Evolutionary conservation across 2,888 invertebrate genomes (phyloP).

Genomic region (Hirudinaria manillensis): DNA sequence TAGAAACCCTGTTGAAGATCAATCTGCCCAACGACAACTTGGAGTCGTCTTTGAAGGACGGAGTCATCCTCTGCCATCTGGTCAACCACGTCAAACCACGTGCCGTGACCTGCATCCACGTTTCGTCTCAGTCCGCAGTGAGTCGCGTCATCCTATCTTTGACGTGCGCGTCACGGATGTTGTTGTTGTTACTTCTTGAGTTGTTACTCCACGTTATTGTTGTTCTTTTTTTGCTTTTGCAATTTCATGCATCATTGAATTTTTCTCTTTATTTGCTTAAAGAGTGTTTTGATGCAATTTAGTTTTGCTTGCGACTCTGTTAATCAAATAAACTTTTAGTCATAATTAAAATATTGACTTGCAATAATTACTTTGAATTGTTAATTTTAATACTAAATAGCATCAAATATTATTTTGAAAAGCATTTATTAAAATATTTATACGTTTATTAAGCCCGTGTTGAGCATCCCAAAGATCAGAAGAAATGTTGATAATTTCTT

Average conservation of each 20-base stretch:
- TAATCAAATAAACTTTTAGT: too few relatives aligned
- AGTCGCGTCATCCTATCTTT: conserved; percentile 34
- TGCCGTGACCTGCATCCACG: conserved; percentile 86
- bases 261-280: not conserved
- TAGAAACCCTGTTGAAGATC: conserved; percentile 83
- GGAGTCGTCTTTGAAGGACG: conserved; percentile 76
- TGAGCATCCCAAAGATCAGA: conserved; percentile 88
- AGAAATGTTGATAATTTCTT: conserved; percentile 91
- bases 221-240: not conserved
- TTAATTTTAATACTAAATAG: not conserved
- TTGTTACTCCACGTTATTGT: not conserved
- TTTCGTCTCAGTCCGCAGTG: conserved; percentile 62
- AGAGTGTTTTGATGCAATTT: too few relatives aligned
- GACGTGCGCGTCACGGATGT: not conserved
- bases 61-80: conserved; percentile 86
- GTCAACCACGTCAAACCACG: conserved; percentile 85
- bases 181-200: not conserved
- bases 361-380: too few relatives aligned
- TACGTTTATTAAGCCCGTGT: conserved; percentile 70
- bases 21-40: conserved; percentile 73
- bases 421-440: not conserved
- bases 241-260: not conserved
- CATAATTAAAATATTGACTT: too few relatives aligned
- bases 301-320: too few relatives aligned
- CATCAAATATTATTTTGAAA: not conserved